Conservation (phyloP, 2,797 vertebrate species). For the Spinus pinus region DNA sequence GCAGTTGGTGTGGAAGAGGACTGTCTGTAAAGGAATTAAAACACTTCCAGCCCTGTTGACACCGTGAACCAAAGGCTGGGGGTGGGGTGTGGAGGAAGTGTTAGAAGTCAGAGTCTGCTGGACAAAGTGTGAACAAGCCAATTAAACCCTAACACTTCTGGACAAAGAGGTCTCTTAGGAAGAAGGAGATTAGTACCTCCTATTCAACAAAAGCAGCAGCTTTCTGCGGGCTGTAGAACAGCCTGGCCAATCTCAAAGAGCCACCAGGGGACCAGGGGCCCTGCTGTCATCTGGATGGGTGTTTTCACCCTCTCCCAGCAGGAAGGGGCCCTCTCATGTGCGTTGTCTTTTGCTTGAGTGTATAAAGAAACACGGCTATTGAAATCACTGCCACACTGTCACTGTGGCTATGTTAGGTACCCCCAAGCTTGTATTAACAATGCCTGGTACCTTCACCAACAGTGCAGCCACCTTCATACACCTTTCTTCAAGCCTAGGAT, state of each 20-base stretch:
- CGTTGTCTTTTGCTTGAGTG: not conserved
- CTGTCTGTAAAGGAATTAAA: conserved; percentile 13
- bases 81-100: conserved; percentile 15
- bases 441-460: not conserved
- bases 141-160: conserved; percentile 58
- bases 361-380: not conserved
- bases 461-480: not conserved
- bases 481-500: not conserved
- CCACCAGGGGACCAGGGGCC: not conserved
- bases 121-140: conserved; percentile 64
- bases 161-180: conserved; percentile 60
- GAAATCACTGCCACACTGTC: not conserved
- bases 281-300: not conserved
- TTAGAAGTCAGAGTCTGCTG: conserved; percentile 25
- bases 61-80: not conserved
- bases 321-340: not conserved
- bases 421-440: not conserved
- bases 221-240: not conserved
- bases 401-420: not conserved
- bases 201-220: not conserved
- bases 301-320: not conserved
- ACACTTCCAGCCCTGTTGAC: conserved; percentile 30
- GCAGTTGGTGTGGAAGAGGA: not conserved
- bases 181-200: conserved; percentile 58
- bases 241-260: not conserved